These are phyloP conservation scores for Pterostichus madidus DNA, from an alignment of 2,888 invertebrate species.

Conservation along the genomic window DNA sequence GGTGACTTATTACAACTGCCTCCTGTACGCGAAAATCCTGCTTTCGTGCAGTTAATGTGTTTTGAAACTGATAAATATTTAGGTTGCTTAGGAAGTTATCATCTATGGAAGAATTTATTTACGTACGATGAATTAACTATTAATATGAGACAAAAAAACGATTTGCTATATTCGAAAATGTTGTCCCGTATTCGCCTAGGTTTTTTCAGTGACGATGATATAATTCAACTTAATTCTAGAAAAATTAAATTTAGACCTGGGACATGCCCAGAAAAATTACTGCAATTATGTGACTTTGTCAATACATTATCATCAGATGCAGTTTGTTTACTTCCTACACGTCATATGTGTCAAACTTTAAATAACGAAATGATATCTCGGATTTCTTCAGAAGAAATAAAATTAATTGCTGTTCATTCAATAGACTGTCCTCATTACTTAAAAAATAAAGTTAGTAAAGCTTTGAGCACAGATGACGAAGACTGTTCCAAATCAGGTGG, in stretches of 20 bases:
- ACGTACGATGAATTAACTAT: constrained; percentile 71
- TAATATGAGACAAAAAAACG: constrained; percentile 71
- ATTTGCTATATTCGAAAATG: constrained; percentile 69
- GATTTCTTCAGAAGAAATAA: constrained; percentile 69
- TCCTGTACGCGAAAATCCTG: constrained; percentile 69
- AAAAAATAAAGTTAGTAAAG: constrained; percentile 24
- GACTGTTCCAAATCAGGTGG: constrained; percentile 70
- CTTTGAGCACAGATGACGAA: constrained; percentile 68
- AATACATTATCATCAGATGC: constrained; percentile 69
- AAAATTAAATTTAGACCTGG: not conserved
- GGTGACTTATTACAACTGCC: not conserved
- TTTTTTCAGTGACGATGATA: not conserved
- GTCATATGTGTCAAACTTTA: constrained; percentile 71
- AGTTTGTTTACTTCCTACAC: constrained; percentile 71
- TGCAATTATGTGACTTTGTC: constrained; percentile 69
- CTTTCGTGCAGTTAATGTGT: too few relatives aligned
- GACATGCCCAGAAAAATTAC: constrained; percentile 15
- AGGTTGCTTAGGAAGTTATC: too few relatives aligned
- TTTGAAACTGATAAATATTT: constrained; percentile 63
- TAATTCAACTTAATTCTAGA: not conserved
- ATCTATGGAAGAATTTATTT: constrained; percentile 71
- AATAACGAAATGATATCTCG: constrained; percentile 71
- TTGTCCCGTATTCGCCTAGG: constrained; percentile 58
- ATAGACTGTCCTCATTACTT: constrained; percentile 68
- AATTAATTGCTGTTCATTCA: constrained; percentile 69